Conservation (phyloP, 2,888 invertebrate species). For the Steinernema carpocapsae region DNA sequence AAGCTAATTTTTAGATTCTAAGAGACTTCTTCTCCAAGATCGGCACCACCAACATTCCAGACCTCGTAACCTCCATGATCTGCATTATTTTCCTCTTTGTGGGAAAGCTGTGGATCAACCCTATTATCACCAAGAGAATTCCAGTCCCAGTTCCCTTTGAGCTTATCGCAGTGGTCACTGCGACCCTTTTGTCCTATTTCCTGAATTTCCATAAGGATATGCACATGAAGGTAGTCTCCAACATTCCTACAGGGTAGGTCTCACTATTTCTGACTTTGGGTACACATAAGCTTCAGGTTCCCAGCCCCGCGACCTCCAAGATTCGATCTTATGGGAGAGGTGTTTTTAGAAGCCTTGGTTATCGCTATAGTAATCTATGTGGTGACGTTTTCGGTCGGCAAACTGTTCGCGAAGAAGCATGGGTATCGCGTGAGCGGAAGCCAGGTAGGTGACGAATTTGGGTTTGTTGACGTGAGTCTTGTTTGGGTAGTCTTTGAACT, state of each 20-base stretch:
- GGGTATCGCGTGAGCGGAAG: constrained; percentile 71
- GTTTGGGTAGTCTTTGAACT: too few relatives aligned
- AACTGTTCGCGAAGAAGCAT: constrained; percentile 71
- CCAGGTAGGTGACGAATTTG: constrained; percentile 68
- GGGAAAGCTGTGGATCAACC: constrained; percentile 40
- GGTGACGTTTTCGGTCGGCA: constrained; percentile 72
- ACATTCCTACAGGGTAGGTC: constrained; percentile 70
- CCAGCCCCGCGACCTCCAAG: constrained; percentile 64
- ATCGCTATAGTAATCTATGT: constrained; percentile 72
- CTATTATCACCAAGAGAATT: constrained; percentile 29
- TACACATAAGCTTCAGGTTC: constrained; percentile 52
- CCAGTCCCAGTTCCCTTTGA: constrained; percentile 57
- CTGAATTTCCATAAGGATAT: constrained; percentile 66
- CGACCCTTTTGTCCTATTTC: constrained; percentile 65
- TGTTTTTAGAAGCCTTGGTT: constrained; percentile 71
- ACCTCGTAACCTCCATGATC: constrained; percentile 41
- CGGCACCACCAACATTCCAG: constrained; percentile 44
- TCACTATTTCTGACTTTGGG: neutral
- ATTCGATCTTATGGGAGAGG: constrained; percentile 49
- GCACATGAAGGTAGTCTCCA: constrained; percentile 69
- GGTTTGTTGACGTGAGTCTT: too few relatives aligned
- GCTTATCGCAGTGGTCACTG: constrained; percentile 50
- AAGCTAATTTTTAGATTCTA: constrained; percentile 36
- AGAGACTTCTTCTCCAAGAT: constrained; percentile 42
- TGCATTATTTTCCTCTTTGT: constrained; percentile 40